Percentiles rank a stretch among this genome's conserved stretches.
These are phyloP conservation scores for Ruditapes philippinarum DNA, from an alignment of 1,140 invertebrate genomes.

Conservation along the genomic window DNA sequence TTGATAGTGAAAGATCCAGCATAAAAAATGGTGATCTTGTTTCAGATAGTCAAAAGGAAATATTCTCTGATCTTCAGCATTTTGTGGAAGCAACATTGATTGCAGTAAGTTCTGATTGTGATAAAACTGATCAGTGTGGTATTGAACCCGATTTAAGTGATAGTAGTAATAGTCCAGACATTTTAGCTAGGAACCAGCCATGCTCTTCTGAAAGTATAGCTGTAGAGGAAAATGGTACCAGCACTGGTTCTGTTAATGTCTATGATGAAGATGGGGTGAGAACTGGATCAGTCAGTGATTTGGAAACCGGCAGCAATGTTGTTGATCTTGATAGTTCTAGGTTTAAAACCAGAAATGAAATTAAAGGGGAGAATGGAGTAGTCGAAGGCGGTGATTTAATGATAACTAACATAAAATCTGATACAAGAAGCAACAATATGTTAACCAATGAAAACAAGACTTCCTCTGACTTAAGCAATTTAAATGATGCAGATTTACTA, in stretches of 20 bases:
- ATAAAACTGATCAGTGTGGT: neutral
- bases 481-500: no score
- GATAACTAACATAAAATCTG: neutral
- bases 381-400: neutral
- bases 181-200: neutral
- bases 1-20: neutral
- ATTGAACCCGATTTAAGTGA: neutral
- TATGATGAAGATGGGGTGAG: no score
- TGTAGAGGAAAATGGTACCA: no score
- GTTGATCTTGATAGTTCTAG: neutral
- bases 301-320: neutral
- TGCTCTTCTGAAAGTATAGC: neutral
- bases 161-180: neutral
- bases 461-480: no score
- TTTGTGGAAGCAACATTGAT: constrained; percentile 34
- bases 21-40: neutral
- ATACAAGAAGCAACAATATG: no score
- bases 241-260: no score
- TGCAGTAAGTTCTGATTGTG: neutral
- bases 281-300: neutral
- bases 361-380: neutral
- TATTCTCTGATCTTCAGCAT: constrained; percentile 27
- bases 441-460: no score
- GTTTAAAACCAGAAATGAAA: neutral
- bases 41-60: neutral